Base-by-base conservation (phyloP, 2,113 vertebrate species). In the Echinops telfairi region DNA sequence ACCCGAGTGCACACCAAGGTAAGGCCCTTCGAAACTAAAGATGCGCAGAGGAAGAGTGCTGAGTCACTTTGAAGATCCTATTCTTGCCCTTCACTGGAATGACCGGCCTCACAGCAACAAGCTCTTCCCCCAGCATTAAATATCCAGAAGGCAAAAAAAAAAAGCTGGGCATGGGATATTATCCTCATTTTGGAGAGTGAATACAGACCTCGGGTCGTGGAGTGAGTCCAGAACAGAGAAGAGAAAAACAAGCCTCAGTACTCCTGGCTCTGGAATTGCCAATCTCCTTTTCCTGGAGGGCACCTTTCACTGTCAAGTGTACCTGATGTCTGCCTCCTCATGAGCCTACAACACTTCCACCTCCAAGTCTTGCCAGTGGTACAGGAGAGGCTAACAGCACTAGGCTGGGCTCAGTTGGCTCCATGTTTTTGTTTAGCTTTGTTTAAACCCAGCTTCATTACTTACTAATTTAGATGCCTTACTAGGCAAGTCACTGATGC, bases 131-230 rank as follows among this genome's bases (percentile, higher is more conserved):
- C 29, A 43, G 20, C 20, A 68, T 57, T 83, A 88, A 86, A n/a
- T 90, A 85, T 36, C 2, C 1, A 16, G 58, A 47, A 88, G 40
- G 80, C 73, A 93, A 60, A 88, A 27, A 40, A 40, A 40, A 40
- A 40, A 40, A 40, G 40, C 40, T 40, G 40, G 31, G 16, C n/a
- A 7, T 23, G 29, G 17, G 64, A 25, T 58, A 33, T n/a, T 64
- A 64, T 20, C 80, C 22, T 75, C 38, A 76, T 88, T 31, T 80
- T 58, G 27, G 64, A 77, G 3, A 68, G 40, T 14, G 11, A 90
- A 71, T 25, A 9, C 40, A 90, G 94, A 78, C 53, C 60, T 87
- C 83, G 82, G 86, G 40, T 68, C n/a, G n/a, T 64, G 57, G n/a
- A 62, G 58, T 43, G 29, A 31, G 2, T 60, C 12, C n/a, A 2